Evolutionary conservation across 1,140 invertebrate genomes (phyloP).

Genomic region (Charaxes varanes): DNA sequence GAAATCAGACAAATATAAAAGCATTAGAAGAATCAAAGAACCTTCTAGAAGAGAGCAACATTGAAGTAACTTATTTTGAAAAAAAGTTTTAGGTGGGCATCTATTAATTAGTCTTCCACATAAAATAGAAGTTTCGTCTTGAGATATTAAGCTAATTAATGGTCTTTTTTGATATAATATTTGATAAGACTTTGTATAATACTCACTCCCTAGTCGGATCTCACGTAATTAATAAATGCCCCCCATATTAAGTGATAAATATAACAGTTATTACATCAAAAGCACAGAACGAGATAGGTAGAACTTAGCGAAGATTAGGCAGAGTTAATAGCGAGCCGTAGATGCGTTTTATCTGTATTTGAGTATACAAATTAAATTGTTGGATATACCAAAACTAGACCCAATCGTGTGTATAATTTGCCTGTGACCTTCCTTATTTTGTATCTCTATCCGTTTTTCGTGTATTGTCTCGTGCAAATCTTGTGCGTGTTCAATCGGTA

Average conservation of each 20-base stretch:
- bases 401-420: conserved; percentile 28
- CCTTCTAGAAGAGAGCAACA: conserved; percentile 1
- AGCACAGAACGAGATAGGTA: conserved; percentile 62
- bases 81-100: too few relatives aligned
- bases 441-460: conserved; percentile 17
- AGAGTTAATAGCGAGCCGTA: conserved; percentile 66
- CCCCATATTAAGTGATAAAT: conserved; percentile 3
- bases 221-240: too few relatives aligned
- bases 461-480: conserved; percentile 37
- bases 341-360: conserved; percentile 37
- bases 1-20: conserved; percentile 10
- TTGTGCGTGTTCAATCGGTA: conserved; percentile 42
- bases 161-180: too few relatives aligned
- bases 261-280: conserved; percentile 32
- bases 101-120: too few relatives aligned
- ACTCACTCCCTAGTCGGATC: too few relatives aligned
- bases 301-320: conserved; percentile 67
- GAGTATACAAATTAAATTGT: conserved; percentile 7
- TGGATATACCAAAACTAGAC: conserved; percentile 5
- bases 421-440: conserved; percentile 46
- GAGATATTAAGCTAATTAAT: too few relatives aligned
- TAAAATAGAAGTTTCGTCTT: too few relatives aligned
- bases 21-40: conserved; percentile 4
- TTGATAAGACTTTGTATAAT: too few relatives aligned
- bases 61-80: conserved; percentile 4